Evolutionary conservation across 2,888 invertebrate species (phyloP).

Genomic region (Andrena minutula): DNA sequence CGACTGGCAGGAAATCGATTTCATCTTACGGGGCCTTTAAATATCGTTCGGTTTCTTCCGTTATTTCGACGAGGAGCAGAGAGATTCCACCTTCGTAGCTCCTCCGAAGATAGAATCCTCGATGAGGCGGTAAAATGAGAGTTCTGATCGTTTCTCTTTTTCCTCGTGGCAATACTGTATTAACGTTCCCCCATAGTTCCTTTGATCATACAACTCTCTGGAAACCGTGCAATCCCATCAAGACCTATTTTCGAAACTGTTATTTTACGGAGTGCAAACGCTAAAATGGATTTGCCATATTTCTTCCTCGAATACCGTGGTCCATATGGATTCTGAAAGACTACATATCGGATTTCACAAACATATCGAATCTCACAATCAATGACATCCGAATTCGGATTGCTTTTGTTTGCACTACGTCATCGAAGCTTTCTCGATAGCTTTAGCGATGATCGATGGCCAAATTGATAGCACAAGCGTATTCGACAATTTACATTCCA

Average conservation of each 20-base stretch:
- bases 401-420: slow-evolving; percentile 1
- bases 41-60: slow-evolving; percentile 58
- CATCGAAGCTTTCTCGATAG: background rate
- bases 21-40: slow-evolving; percentile 59
- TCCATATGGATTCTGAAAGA: background rate
- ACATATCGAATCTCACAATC: background rate
- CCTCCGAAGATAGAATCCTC: slow-evolving; percentile 15
- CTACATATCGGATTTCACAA: background rate
- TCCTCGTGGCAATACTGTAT: background rate
- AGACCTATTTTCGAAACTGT: background rate
- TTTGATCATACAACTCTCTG: background rate
- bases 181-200: background rate
- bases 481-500: slow-evolving; percentile 26
- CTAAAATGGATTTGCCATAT: background rate
- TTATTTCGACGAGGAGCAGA: slow-evolving; percentile 20
- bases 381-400: background rate
- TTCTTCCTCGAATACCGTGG: background rate
- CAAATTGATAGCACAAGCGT: slow-evolving; percentile 6
- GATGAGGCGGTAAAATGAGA: background rate
- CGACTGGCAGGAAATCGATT: slow-evolving; percentile 67
- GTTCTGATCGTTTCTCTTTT: background rate
- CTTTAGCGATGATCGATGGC: slow-evolving; percentile 1
- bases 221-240: no score
- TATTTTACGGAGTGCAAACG: background rate
- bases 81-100: background rate